Evolutionary conservation across 2,113 vertebrate genomes (phyloP), one percentile per base, ranked within the genome.

Genomic region (Acanthochromis polyacanthus): DNA sequence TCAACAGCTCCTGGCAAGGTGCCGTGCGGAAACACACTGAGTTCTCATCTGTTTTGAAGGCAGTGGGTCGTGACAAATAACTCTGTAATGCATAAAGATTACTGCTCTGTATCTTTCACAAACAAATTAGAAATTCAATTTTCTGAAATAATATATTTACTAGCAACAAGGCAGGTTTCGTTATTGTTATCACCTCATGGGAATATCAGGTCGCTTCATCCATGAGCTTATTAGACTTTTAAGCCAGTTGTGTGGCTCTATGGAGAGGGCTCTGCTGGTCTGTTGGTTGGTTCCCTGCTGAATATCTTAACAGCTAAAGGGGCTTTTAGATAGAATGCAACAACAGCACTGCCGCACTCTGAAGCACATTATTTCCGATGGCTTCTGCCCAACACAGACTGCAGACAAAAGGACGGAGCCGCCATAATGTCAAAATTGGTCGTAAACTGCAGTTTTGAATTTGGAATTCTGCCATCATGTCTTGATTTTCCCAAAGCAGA

Each of bases 1-100:
- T 5, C 46, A 61, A 30, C 15, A 38, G 53, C 71, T 58, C 51
- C 17, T 8, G 10, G 43, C 17, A 75, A 62, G 25, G 66, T 62
- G 65, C 46, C 62, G 40, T 60, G 36, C 77, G 63, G 46, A 22
- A 69, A 72, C 68, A 76, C 53, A 66, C 59, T 28, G 38, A 55
- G 72, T 20, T 6, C 15, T 69, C 40, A 65, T 86, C 63, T 77
- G 71, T 30, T 72, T 73, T 50, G 53, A 59, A 61, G 14, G 57
- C 10, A 46, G 64, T 23, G 9, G 25, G 40, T 30, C 36, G 32
- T 62, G 36, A 74, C 57, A 69, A 71, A 50, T 40, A 65, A 61
- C 38, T 74, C 19, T 69, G 20, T 30, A n/a, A 23, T 46, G 50
- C 22, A 53, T n/a, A 25, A 20, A 22, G 5, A 65, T 59, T 32